A percentile compares a stretch with the other conserved stretches of the same genome.
These are phyloP conservation scores for Psephotus haematonotus DNA, from an alignment of 2,113 vertebrate species.

Conservation along the genomic window DNA sequence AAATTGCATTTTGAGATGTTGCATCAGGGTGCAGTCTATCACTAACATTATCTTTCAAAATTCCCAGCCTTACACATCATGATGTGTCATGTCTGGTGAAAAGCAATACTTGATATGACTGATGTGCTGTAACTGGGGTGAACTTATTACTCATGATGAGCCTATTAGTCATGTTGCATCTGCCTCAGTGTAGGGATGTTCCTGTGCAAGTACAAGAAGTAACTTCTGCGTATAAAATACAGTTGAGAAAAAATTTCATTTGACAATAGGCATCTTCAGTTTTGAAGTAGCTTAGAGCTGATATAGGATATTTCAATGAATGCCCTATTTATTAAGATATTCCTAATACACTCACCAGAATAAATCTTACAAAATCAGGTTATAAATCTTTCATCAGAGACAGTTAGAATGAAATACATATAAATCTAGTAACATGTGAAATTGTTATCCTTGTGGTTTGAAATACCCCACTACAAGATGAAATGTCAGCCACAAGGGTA, in stretches of 20 bases:
- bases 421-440: background rate
- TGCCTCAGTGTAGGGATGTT: background rate
- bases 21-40: conserved; percentile 41
- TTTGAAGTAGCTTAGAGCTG: background rate
- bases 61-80: conserved; percentile 62
- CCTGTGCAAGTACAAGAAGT: background rate
- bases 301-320: background rate
- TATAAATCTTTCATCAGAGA: background rate
- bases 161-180: conserved; percentile 43
- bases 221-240: background rate
- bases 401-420: background rate
- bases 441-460: background rate
- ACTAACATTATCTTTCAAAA: conserved; percentile 47
- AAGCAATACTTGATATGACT: conserved; percentile 47
- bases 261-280: background rate
- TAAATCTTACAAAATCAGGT: background rate
- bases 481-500: background rate
- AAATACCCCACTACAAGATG: background rate
- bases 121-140: conserved; percentile 48
- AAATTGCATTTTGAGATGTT: conserved; percentile 21
- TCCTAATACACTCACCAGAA: background rate
- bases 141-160: conserved; percentile 46
- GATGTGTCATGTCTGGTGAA: conserved; percentile 64
- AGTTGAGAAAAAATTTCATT: background rate
- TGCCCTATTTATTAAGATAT: background rate